These are phyloP conservation scores for Pterocles gutturalis DNA, from an alignment of 2,113 vertebrate genomes.

Conservation along the genomic window DNA sequence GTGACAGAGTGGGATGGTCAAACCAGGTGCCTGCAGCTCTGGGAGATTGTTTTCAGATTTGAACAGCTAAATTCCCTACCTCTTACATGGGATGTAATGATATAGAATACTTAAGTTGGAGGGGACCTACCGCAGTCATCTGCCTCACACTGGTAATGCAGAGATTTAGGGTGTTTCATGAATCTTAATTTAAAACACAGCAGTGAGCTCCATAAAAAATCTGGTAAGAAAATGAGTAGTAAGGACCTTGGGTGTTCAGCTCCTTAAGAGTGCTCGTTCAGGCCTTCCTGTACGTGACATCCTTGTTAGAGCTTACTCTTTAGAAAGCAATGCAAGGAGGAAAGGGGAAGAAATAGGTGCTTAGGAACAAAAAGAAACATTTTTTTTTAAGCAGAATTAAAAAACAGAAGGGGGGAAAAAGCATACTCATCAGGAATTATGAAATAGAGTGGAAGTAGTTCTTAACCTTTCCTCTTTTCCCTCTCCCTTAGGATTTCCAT, in stretches of 20 bases:
- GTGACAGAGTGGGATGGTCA: background rate
- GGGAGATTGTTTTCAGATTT: background rate
- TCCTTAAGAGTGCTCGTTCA: background rate
- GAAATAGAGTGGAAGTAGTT: background rate
- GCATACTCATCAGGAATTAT: background rate
- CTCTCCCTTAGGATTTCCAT: background rate
- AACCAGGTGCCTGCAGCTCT: background rate
- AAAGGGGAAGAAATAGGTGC: background rate
- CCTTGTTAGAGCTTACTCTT: accelerated
- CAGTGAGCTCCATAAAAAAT: background rate
- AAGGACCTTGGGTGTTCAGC: background rate
- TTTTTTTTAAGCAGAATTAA: background rate
- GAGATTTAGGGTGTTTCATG: background rate
- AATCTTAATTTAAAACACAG: background rate
- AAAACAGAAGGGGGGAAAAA: background rate
- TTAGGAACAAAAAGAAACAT: background rate
- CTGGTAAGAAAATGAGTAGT: background rate
- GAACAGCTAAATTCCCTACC: accelerated
- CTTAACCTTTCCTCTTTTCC: background rate
- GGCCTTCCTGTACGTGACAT: background rate
- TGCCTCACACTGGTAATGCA: background rate
- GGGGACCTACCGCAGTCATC: accelerated
- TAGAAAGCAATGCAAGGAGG: background rate
- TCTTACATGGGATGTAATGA: background rate
- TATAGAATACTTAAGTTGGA: background rate